These are phyloP conservation scores for Dromaius novaehollandiae DNA, from an alignment of 2,113 vertebrate genomes.

Conservation along the genomic window DNA sequence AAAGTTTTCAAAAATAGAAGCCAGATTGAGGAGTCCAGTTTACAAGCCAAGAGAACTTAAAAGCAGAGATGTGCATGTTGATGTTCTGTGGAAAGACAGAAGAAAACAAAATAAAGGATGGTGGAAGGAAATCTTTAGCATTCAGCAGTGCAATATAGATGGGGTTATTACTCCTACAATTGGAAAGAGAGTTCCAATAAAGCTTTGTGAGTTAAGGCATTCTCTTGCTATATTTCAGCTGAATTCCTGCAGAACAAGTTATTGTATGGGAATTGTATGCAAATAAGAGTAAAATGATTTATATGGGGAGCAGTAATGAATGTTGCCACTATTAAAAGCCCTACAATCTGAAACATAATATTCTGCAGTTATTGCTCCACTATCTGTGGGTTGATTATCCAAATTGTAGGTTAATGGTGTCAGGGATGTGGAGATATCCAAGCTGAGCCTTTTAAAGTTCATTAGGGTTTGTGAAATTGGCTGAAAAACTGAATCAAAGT, in stretches of 20 bases:
- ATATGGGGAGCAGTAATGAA: background rate
- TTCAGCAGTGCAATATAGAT: background rate
- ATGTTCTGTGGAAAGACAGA: background rate
- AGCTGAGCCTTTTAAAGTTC: background rate
- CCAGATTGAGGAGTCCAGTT: background rate
- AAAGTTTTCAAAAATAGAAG: background rate
- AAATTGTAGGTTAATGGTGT: background rate
- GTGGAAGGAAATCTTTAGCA: background rate
- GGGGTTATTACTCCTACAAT: background rate
- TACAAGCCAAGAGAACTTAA: background rate
- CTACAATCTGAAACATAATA: background rate
- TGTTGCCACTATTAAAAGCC: background rate
- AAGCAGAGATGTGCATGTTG: background rate
- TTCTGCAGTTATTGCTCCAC: background rate
- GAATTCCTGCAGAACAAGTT: background rate
- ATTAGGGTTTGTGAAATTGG: background rate
- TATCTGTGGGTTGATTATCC: background rate
- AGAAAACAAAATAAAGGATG: background rate
- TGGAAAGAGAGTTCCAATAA: background rate
- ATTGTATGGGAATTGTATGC: background rate
- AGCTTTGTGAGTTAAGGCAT: background rate
- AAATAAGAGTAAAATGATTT: slow-evolving; percentile 25
- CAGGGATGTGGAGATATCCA: background rate
- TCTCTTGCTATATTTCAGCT: background rate
- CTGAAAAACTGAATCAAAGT: background rate